These are phyloP conservation scores for Lacerta viridis DNA, from an alignment of 2,797 vertebrate species.

Conservation along the genomic window DNA sequence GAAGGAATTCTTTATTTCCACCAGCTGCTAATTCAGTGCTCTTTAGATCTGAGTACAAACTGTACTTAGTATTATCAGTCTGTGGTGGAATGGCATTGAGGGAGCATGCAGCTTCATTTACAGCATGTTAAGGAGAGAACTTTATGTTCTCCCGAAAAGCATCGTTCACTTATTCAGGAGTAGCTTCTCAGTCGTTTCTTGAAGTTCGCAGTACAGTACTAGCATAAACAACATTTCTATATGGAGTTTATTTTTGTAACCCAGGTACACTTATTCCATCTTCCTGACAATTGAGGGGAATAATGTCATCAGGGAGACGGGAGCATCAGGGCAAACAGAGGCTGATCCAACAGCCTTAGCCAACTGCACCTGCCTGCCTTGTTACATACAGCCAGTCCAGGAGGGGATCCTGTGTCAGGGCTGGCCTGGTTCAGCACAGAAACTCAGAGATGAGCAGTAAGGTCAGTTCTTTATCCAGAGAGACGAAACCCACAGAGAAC, in stretches of 20 bases:
- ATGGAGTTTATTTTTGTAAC: not conserved
- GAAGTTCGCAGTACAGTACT: not conserved
- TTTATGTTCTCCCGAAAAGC: not conserved
- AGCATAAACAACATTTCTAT: not conserved
- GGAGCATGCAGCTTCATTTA: not conserved
- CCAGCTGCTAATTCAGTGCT: slow-evolving; percentile 1
- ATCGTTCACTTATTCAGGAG: not conserved
- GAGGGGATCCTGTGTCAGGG: too few relatives aligned
- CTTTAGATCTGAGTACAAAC: not conserved
- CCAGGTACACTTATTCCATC: not conserved
- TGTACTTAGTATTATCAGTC: not conserved
- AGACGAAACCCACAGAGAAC: too few relatives aligned
- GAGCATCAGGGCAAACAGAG: too few relatives aligned
- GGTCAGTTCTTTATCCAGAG: too few relatives aligned
- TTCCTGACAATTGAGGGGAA: not conserved
- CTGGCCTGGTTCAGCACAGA: too few relatives aligned
- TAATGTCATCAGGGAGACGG: too few relatives aligned
- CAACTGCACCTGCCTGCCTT: not conserved
- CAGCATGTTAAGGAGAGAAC: not conserved
- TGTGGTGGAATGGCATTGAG: not conserved
- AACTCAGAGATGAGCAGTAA: too few relatives aligned
- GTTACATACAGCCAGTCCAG: too few relatives aligned
- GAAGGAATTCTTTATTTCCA: slow-evolving; percentile 7
- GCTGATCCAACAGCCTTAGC: not conserved
- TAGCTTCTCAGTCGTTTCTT: not conserved